These are phyloP conservation scores for Nemopilema nomurai DNA, from an alignment of 30 jellyfish, hydroid and myxozoan genomes.

Conservation along the genomic window DNA sequence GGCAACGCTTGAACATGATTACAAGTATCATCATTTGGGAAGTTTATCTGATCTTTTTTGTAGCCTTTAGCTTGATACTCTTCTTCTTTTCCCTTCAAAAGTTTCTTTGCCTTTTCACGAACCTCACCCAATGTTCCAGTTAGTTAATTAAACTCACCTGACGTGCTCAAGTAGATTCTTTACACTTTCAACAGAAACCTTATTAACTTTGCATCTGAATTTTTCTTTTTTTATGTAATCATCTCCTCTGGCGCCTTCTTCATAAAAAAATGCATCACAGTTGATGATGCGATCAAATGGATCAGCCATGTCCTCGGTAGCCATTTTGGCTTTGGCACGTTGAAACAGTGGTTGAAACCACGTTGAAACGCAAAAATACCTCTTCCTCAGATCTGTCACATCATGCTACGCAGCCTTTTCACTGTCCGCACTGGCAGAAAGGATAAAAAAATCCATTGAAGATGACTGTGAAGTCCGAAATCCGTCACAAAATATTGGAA, in stretches of 20 bases:
- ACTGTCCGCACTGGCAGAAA: conserved; percentile 40
- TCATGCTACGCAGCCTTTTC: conserved; percentile 34
- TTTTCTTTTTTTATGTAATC: too few relatives aligned
- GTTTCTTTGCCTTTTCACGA: conserved; percentile 54
- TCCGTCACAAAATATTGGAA: conserved; percentile 40
- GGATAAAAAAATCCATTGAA: conserved; percentile 35
- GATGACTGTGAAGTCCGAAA: conserved; percentile 35
- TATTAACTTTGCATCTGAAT: too few relatives aligned
- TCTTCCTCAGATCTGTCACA: conserved; percentile 1
- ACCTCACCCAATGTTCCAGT: conserved; percentile 57
- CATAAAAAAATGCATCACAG: too few relatives aligned
- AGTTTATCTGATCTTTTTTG: conserved; percentile 1
- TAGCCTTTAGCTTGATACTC: conserved; percentile 49
- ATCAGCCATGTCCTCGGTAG: neutral
- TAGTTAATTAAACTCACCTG: too few relatives aligned
- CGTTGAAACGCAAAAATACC: neutral
- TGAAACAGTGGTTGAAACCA: neutral
- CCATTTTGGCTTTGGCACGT: neutral
- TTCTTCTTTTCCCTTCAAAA: conserved; percentile 42
- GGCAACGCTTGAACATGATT: neutral
- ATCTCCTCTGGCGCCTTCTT: too few relatives aligned
- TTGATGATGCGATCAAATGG: neutral
- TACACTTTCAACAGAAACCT: too few relatives aligned
- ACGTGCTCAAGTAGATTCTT: too few relatives aligned
- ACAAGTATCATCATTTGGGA: neutral